Base-by-base conservation (phyloP, 53 echinoderm and acorn worm species). In the Patiria pectinifera region DNA sequence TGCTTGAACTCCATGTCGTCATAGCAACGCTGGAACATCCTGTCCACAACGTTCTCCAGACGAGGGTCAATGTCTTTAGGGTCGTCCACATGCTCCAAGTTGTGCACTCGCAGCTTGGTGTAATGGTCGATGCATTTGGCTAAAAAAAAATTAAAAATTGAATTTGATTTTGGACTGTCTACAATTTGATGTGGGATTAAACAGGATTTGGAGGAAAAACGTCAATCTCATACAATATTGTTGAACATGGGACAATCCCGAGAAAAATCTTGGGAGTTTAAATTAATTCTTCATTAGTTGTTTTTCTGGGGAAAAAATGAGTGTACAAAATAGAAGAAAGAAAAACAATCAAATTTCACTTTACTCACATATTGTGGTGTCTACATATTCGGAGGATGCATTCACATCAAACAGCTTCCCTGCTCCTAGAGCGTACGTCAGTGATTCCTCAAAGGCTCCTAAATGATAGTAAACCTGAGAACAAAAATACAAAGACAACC, bases 21-120 rank as follows among this genome's bases (percentile, higher is more conserved):
- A 76, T 96, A 96, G 83, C 98, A 97, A 62, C 98, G 93, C 91
- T 97, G 94, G 91, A 97, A 97, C 98, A 97, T 97, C 91, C 98
- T 84, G 78, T 97, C 93, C 0, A 97, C 98, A 14, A 97, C 92
- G 63, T 85, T 93, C 82, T 96, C 96, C 81, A 97, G 91, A 4
- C 98, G 94, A 3, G 94, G 78, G 82, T 97, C 98, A 10, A 97
- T 97, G 59, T 91, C 76, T 74, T 95, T 93, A 4, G 16, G 49
- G 25, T 97, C 98, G 43, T 96, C 94, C n/a, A 72, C 80, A 63
- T 97, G 94, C 48, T 97, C 98, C 78, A 95, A 89, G 80, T 97
- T 97, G 62, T 97, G 94, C 61, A 97, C 95, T 9, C 93, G 76
- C 25, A 93, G 94, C 74, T 97, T 95, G 53, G 96, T 96, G 92